Evolutionary conservation across 2,797 vertebrate genomes (phyloP).

Genomic region (Hirundo rustica): DNA sequence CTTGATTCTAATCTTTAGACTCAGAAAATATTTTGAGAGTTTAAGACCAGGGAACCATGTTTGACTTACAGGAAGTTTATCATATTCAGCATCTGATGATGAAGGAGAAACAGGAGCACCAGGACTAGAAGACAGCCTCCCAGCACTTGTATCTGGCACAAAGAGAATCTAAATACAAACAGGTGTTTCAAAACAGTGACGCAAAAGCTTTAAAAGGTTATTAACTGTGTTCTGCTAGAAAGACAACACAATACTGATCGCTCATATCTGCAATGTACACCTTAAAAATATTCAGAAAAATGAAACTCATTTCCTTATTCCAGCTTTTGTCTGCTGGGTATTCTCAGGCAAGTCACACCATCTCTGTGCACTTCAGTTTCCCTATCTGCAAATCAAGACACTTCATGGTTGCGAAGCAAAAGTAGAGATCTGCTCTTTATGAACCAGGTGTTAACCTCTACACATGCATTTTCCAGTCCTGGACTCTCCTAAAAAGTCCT

Average conservation of each 20-base stretch:
- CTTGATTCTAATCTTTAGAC: not conserved
- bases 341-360: not conserved
- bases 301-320: not conserved
- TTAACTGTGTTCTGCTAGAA: not conserved
- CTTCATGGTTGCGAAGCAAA: not conserved
- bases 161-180: conserved; percentile 74
- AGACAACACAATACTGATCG: not conserved
- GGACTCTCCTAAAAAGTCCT: not conserved
- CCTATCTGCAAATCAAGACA: not conserved
- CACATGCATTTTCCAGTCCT: not conserved
- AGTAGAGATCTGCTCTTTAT: not conserved
- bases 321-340: not conserved
- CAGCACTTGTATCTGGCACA: conserved; percentile 74
- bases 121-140: conserved; percentile 65
- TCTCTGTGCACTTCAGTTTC: not conserved
- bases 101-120: conserved; percentile 76
- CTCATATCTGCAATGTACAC: not conserved
- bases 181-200: not conserved
- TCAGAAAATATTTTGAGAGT: not conserved
- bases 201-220: not conserved
- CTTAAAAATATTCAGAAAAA: not conserved
- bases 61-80: conserved; percentile 81
- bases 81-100: conserved; percentile 81
- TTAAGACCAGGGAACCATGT: not conserved
- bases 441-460: not conserved